Base-by-base conservation (phyloP, 2,888 invertebrate genomes). In the Torymus auratus region DNA sequence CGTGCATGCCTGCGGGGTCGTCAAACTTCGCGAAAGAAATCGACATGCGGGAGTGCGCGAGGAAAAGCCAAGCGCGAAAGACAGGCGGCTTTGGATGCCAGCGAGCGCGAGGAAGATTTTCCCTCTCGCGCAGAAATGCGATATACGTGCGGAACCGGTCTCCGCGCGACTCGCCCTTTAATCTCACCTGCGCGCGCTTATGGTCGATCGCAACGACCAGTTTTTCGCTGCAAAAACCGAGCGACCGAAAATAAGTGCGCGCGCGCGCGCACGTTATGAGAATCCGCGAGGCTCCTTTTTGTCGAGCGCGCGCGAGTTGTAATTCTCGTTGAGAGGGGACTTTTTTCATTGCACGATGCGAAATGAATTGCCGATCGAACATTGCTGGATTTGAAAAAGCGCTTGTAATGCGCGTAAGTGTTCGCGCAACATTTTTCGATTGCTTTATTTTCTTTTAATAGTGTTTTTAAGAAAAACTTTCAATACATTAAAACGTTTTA, bases 41-140 rank as follows among this genome's bases (percentile, higher is more conserved):
- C 41, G 41, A 50, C 23, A 67, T 17, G 52, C 67, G 60, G 14
- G 67, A 2, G 58, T 3, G 56, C 10, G 28, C 20, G 62, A 50
- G 20, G 20, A 53, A 53, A 20, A 50, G 4, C 15, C 50, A 50
- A 14, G 41, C n/a, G 28, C 62, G 23, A 20, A 41, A 50, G 28
- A 20, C 5, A 12, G 23, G 17, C 41, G 41, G 14, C 60, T 61
- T 14, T 20, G 50, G n/a, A 11, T 11, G 17, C 52, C n/a, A 50
- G 14, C 11, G 4, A 52, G 14, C 12, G 14, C 50, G 41, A 65
- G 23, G 55, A 41, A 23, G 53, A 17, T 78, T 78, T 72, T 67
- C 52, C 72, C 50, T 60, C 62, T 71, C 71, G 58, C 78, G 71
- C 58, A n/a, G 78, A 71, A 77, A 77, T 64, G 65, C 67, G 71